These are phyloP conservation scores for Premnoplex brunnescens DNA, from an alignment of 2,797 vertebrate genomes.

Conservation along the genomic window DNA sequence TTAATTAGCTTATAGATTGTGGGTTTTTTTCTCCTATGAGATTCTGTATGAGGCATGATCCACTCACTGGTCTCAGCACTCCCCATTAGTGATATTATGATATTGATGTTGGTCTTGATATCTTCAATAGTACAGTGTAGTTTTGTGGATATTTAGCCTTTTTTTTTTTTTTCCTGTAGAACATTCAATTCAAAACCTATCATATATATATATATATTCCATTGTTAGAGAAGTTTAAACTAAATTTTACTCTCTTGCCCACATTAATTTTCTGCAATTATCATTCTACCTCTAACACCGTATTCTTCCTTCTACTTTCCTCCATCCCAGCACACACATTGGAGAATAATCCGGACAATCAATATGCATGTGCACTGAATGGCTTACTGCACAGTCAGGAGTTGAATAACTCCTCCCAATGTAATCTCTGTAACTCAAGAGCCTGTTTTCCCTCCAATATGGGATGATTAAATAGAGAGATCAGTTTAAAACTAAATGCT, in stretches of 20 bases:
- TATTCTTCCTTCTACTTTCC: background rate
- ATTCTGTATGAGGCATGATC: background rate
- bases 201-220: background rate
- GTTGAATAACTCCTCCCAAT: background rate
- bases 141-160: background rate
- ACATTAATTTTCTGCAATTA: background rate
- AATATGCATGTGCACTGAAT: too few relatives aligned
- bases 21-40: background rate
- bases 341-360: background rate
- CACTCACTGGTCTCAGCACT: background rate
- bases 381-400: background rate
- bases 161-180: background rate
- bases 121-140: background rate
- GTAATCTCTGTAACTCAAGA: conserved; percentile 37
- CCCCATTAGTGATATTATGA: background rate
- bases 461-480: conserved; percentile 12
- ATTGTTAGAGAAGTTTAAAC: background rate
- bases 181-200: background rate
- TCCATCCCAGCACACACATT: background rate
- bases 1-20: background rate
- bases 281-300: background rate
- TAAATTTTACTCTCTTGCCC: background rate
- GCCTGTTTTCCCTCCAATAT: background rate
- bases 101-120: background rate
- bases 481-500: conserved; percentile 37